Conservation (phyloP, 1,140 invertebrate species). For the Panagrolaimus sp. region DNA sequence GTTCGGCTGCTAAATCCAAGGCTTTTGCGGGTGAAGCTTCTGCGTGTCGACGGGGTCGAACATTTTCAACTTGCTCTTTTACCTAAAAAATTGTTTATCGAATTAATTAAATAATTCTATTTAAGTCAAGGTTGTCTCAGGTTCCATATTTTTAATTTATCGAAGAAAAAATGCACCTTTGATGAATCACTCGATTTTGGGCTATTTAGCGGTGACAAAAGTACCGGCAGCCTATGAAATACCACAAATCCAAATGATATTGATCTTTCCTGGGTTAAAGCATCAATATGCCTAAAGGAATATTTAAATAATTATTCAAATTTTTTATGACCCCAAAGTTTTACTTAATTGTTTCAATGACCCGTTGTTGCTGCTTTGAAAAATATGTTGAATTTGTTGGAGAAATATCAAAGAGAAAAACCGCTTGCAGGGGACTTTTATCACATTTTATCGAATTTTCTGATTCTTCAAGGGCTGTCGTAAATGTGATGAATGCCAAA, state of each 20-base stretch:
- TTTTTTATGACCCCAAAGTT: background rate
- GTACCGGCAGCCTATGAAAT: constrained; percentile 27
- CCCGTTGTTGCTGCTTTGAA: constrained; percentile 24
- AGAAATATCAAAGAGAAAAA: constrained; percentile 35
- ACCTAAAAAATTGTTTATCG: background rate
- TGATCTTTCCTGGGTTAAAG: constrained; percentile 23
- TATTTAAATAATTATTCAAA: background rate
- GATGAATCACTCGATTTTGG: constrained; percentile 16
- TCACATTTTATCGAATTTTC: constrained; percentile 22
- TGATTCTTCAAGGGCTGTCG: too few species aligned
- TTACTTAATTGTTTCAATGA: constrained; percentile 28
- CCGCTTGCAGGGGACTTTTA: constrained; percentile 26
- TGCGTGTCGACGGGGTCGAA: constrained; percentile 24
- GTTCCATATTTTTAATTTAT: too few species aligned
- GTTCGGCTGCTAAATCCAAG: constrained; percentile 27
- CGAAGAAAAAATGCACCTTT: background rate
- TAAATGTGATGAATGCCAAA: too few species aligned
- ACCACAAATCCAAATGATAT: constrained; percentile 24
- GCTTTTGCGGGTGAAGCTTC: constrained; percentile 33
- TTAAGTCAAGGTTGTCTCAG: too few species aligned
- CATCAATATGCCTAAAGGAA: constrained; percentile 19
- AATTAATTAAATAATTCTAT: too few species aligned
- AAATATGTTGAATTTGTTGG: constrained; percentile 26
- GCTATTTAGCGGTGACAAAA: constrained; percentile 16
- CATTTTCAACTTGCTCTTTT: constrained; percentile 24